phyloP scores from a whole-genome alignment of 2,888 invertebrate genomes.

The Pyrrhia umbra region DNA sequence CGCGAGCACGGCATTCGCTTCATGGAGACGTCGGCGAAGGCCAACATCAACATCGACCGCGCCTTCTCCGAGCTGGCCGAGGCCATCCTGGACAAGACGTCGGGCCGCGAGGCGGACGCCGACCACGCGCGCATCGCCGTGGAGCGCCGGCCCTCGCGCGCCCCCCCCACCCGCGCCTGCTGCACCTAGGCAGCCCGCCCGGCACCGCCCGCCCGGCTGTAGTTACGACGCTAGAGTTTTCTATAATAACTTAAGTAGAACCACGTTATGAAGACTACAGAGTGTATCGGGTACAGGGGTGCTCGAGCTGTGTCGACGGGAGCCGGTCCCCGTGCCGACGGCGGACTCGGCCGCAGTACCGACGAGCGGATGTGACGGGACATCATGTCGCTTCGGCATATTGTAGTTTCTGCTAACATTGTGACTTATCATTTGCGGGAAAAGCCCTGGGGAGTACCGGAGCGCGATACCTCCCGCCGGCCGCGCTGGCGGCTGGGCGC shows the following conservation, averaged over 20 bases:
- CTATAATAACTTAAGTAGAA: constrained; percentile 25
- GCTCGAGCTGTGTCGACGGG: constrained; percentile 7
- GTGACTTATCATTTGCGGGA: neutral
- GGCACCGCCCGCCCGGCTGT: constrained; percentile 7
- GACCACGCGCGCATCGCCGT: constrained; percentile 90
- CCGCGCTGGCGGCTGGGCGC: neutral
- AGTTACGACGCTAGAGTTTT: constrained; percentile 42
- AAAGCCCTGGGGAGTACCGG: neutral
- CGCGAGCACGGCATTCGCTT: constrained; percentile 98
- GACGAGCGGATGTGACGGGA: too few species aligned
- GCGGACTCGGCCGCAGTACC: too few species aligned
- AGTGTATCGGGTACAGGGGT: constrained; percentile 3
- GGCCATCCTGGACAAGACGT: constrained; percentile 98
- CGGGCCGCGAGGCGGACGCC: constrained; percentile 94
- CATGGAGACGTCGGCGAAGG: constrained; percentile 99
- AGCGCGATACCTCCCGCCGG: neutral
- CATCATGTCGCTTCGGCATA: neutral
- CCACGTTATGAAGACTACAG: constrained; percentile 5
- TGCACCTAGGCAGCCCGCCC: constrained; percentile 75
- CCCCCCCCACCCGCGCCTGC: constrained; percentile 90
- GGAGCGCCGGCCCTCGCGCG: constrained; percentile 92
- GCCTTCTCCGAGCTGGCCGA: constrained; percentile 98
- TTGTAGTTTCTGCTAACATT: neutral
- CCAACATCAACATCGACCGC: constrained; percentile 98
- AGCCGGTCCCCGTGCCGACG: neutral